Evolutionary conservation across 2,888 invertebrate genomes (phyloP), one percentile per base, ranked within the genome.

Genomic region (Ophion slaviceki): DNA sequence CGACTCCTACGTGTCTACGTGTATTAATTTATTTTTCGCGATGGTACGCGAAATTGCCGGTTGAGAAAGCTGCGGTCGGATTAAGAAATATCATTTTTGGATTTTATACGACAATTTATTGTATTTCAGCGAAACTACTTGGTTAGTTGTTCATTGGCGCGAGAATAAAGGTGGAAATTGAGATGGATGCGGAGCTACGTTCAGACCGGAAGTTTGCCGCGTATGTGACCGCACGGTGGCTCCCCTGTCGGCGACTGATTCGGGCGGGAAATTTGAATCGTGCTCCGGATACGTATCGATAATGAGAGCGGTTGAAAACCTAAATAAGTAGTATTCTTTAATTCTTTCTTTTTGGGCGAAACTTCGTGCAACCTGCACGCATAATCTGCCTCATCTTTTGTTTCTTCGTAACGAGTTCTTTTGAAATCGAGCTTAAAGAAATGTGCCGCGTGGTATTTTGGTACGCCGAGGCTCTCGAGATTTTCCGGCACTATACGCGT

Each of bases 21-120:
- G 47, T 47, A 64, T 64, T 62, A 20, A 4, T 61, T 47, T 62
- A n/a, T 75, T 47, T 32, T 64, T 28, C 47, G 64, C 53, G 47
- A 47, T 28, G 64, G 10, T 57, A 57, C 36, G 57, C 59, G 36
- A 59, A 75, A 28, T 47, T 64, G 75, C n/a, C 64, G 40, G 47
- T 40, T 64, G 47, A 62, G 47, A 75, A 75, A 62, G 61, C 62
- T 59, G 74, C 53, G 62, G 61, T 24, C 59, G 74, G 40, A 59
- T 72, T 72, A 32, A 28, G 32, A 28, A 53, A 70, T 59, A 28
- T 57, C 20, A 8, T 32, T 61, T 61, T 59, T 7, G 36, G 7
- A 40, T 59, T 24, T 32, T 17, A n/a, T 36, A 17, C 32, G 10
- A 28, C 11, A 14, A 40, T 62, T 74, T 74, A 20, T 70, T 17